Base-by-base conservation (phyloP, 2,888 invertebrate species). In the Automeris io region DNA sequence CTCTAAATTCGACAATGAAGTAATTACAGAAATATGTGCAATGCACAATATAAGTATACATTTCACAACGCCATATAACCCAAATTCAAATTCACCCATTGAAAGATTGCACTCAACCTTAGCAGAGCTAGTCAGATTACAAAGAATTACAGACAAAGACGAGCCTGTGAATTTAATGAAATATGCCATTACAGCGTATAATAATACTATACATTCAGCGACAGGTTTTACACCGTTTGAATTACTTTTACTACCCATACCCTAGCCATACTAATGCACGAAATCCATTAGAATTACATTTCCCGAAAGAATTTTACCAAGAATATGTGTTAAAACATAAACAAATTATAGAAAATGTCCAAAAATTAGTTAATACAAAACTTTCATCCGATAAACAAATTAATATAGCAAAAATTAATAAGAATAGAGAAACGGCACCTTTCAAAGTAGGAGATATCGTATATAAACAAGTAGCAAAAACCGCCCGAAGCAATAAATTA, bases 291-390 rank as follows among this genome's bases (percentile, higher is more conserved):
- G 59, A 55, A 40, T 38, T 47, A 49, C 59, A 49, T 49, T 70
- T 36, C 45, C 55, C 51, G 2, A 46, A 49, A 40, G 53, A 59
- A 47, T 93, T 78, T 55, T 91, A 88, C 13, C 93, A 87, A 9
- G 93, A 92, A 65, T 92, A 91, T 32, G 91, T 90, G 1, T 91
- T 93, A 40, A 91, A 88, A 70, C 95, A 95, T 33, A 51, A 23
- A 25, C 1, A 51, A 5, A 46, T 4, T 4, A 54, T 47, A 43
- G 49, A 57, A 46, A 41, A 40, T 4, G 35, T 47, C 0, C 47
- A 57, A 7, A 48, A 50, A 42, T 4, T 45, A 21, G 34, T 54
- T 1, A 40, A 39, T 1, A 35, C 3, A 1, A 49, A 49, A 39
- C 2, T 51, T 0, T 0, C 37, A 8, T 23, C n/a, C 0, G 39